phyloP scores from a whole-genome alignment of 2,888 invertebrate species.

The Pecten maximus region DNA sequence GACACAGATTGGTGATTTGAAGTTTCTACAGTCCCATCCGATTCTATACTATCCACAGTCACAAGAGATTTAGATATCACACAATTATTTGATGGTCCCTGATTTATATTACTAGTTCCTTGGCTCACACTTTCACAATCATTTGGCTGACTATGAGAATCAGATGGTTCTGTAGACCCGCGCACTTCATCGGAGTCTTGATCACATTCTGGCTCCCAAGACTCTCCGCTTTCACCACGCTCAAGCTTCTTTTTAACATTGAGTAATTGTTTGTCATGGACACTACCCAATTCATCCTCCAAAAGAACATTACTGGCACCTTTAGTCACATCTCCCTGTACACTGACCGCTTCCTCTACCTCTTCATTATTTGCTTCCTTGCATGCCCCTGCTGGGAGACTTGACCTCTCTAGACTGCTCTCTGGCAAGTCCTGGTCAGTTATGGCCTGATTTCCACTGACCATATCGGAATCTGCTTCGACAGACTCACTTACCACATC shows the following conservation, averaged over 20 bases:
- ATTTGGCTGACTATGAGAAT: slow-evolving; percentile 27
- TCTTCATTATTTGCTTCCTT: not conserved
- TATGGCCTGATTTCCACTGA: not conserved
- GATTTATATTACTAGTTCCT: not conserved
- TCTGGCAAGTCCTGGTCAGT: not conserved
- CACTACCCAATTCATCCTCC: slow-evolving; percentile 54
- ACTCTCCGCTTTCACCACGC: slow-evolving; percentile 57
- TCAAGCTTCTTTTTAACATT: slow-evolving; percentile 45
- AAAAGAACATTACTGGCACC: slow-evolving; percentile 36
- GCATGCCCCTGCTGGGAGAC: not conserved
- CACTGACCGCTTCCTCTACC: slow-evolving; percentile 31
- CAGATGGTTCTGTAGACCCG: not conserved
- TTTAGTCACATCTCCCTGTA: not conserved
- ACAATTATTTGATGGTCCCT: not conserved
- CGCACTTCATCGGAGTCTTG: slow-evolving; percentile 51
- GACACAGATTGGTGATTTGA: not conserved
- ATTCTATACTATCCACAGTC: not conserved
- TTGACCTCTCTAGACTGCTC: not conserved
- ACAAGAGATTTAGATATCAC: not conserved
- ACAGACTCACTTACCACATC: slow-evolving; percentile 21
- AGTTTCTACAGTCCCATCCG: not conserved
- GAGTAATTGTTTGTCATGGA: slow-evolving; percentile 35
- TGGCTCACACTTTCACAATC: not conserved
- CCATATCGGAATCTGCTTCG: not conserved
- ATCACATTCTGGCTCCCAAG: slow-evolving; percentile 72